These are phyloP conservation scores for Ciconia maguari DNA, from an alignment of 2,113 vertebrate genomes.

Conservation along the genomic window DNA sequence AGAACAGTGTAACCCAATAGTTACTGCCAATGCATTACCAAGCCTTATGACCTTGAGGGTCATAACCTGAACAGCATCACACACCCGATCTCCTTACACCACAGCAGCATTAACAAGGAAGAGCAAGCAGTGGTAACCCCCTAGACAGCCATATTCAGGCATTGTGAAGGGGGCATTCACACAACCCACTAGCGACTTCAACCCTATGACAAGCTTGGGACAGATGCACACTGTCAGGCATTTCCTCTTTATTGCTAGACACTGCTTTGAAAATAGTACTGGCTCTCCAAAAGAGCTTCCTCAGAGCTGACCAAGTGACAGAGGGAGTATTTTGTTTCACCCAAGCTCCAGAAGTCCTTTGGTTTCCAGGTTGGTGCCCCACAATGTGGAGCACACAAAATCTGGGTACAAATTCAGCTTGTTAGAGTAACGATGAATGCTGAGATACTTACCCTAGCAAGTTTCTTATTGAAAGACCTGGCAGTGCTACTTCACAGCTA, in stretches of 20 bases:
- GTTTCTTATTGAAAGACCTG: background rate
- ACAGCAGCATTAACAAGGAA: background rate
- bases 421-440: background rate
- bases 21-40: background rate
- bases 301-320: background rate
- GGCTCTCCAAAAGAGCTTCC: background rate
- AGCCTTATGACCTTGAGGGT: background rate
- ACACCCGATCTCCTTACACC: background rate
- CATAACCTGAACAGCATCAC: background rate
- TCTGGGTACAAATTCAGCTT: background rate
- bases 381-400: background rate
- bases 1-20: background rate
- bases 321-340: background rate
- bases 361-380: background rate
- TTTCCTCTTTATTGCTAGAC: background rate
- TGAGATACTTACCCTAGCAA: background rate
- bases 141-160: background rate
- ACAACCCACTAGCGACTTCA: background rate
- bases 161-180: background rate
- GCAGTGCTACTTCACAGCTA: background rate
- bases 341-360: background rate
- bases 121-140: background rate
- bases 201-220: background rate
- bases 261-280: background rate
- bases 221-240: background rate